Base-by-base conservation (phyloP, 2,888 invertebrate species). In the Lasioglossum zephyrum region DNA sequence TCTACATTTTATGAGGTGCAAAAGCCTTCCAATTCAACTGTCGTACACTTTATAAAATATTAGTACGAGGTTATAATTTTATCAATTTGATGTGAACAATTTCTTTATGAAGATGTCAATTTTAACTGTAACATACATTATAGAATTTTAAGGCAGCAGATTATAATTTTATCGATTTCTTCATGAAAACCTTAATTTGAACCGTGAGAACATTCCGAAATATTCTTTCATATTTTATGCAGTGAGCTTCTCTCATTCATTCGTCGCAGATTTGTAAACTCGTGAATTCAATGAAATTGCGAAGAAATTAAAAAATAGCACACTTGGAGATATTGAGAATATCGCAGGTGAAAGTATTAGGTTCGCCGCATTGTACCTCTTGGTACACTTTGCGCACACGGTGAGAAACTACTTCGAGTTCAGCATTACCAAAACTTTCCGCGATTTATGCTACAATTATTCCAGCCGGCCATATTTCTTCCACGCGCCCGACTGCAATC, bases 401-500 rank as follows among this genome's bases (percentile, higher is more conserved):
- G 70, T 44, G 82, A 53, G 84, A 84, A 74, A n/a, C 66, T 63
- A 75, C 72, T 72, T 60, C 53, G 73, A 63, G 74, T 47, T 74
- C 47, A 22, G 60, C 82, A 79, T 82, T 78, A 47, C 78, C 82
- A 79, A 85, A 85, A 82, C 72, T 79, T 85, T 77, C 82, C 41
- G 78, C 84, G 77, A 85, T 85, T 85, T 85, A 79, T 79, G 78
- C 49, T 82, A 85, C 84, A 85, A 85, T 79, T 85, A 81, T 84
- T 77, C 81, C 57, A 73, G 49, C 77, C 74, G 47, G 60, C 70
- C 69, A 26, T 84, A 73, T 63, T 70, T 78, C 84, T 74, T 75
- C 82, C 82, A 66, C 72, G 41, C 72, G 76, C 81, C 31, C 39
- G 44, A n/a, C 39, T 53, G 69, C 73, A 26, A 81, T 81, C 73